Base-by-base conservation (phyloP, 2,797 vertebrate species). In the Scolopax bukidnonensis region DNA sequence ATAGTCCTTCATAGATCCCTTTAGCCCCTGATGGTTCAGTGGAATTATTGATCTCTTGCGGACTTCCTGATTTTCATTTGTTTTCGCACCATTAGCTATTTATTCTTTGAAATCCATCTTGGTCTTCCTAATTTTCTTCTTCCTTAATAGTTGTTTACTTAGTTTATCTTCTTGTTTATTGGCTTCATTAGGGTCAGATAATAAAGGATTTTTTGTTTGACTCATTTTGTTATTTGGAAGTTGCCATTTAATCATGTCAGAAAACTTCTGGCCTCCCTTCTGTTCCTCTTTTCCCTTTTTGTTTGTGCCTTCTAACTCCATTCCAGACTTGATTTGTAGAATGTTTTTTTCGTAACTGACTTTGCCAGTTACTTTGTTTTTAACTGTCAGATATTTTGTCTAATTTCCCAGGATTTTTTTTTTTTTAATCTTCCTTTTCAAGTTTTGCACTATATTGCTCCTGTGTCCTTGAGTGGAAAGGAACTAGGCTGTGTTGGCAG, bases 141-240 rank as follows among this genome's bases (percentile, higher is more conserved):
- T 91, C 38, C 18, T 94, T 95, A 94, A 78, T 89, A 86, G 54
- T 38, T 90, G n/a, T 88, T 91, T 91, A 51, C 13, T 78, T 91
- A 79, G 36, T 67, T 87, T 87, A 78, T 88, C 4, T 84, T 91
- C 41, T 38, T 43, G 8, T 65, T 88, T 81, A 78, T 84, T 79
- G 61, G n/a, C 60, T 91, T 91, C 36, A 59, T 86, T 81, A 93
- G 19, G n/a, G 59, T 88, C 57, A 90, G 47, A 73, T 40, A 80
- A 76, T 61, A 90, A 81, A 84, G 45, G 53, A 69, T 54, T 78
- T 78, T 91, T 86, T 93, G 53, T 74, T 96, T 69, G 21, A 78
- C 38, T 93, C 38, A 59, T 84, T 94, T 88, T 84, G 24, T 13
- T 78, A 0, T 78, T 86, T 91, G 38, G 13, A 84, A 75, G 53